Percentiles rank a stretch among this genome's conserved stretches.
Evolutionary conservation across 2,113 vertebrate genomes (phyloP).

Genomic region (Colossoma macropomum): DNA sequence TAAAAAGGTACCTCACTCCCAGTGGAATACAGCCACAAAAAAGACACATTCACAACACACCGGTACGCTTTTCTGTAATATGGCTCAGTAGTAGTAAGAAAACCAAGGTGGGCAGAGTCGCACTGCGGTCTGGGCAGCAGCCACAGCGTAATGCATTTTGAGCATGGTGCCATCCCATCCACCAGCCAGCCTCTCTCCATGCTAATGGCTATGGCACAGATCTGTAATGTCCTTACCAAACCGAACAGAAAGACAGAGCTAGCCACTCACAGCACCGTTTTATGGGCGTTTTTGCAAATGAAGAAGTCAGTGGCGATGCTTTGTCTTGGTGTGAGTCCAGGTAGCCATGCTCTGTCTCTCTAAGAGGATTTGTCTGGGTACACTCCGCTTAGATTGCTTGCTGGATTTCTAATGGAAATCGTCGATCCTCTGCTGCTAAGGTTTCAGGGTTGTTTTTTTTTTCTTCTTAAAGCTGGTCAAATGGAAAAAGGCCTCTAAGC

Average conservation of each 20-base stretch:
- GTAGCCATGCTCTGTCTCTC: constrained; percentile 24
- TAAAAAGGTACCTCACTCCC: constrained; percentile 30
- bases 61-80: constrained; percentile 46
- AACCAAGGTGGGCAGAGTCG: constrained; percentile 27
- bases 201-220: constrained; percentile 20
- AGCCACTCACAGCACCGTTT: neutral
- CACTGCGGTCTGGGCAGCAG: constrained; percentile 67
- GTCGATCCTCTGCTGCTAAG: constrained; percentile 8
- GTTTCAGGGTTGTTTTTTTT: neutral
- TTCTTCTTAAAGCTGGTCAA: neutral
- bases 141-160: constrained; percentile 75
- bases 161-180: constrained; percentile 30
- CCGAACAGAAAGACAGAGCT: neutral
- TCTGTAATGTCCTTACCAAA: neutral
- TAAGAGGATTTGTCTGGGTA: constrained; percentile 46
- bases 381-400: constrained; percentile 39
- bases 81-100: neutral
- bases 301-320: neutral
- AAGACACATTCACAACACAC: neutral
- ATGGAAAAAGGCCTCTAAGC: neutral
- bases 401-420: constrained; percentile 35
- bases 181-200: constrained; percentile 8
- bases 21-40: neutral
- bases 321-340: constrained; percentile 35
- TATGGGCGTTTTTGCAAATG: neutral